Conservation (phyloP, 37 sponge, comb jelly and placozoan species). For the Ephydatia muelleri region DNA sequence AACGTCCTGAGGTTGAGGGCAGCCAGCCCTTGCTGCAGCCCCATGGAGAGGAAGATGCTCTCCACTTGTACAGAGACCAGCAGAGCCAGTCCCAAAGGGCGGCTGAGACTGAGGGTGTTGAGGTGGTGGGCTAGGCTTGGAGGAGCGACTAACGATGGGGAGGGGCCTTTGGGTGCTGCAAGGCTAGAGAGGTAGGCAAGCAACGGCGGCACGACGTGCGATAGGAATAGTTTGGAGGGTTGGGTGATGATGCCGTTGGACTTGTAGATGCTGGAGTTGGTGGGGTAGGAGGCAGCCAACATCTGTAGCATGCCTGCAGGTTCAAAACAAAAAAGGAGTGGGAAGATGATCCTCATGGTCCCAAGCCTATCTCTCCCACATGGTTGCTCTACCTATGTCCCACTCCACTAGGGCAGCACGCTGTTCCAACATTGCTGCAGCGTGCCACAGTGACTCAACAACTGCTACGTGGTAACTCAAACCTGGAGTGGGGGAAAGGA, state of each 20-base stretch:
- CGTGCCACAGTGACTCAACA: slow-evolving; percentile 6
- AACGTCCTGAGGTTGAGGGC: background rate
- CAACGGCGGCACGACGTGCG: background rate
- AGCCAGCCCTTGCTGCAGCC: background rate
- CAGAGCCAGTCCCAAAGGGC: background rate
- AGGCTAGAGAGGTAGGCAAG: background rate
- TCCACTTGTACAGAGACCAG: background rate
- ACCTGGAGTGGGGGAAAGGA: background rate
- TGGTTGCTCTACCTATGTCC: slow-evolving; percentile 11
- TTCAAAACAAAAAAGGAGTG: background rate
- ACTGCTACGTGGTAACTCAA: slow-evolving; percentile 6
- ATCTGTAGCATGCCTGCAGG: background rate
- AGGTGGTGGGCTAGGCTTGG: background rate
- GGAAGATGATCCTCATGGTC: background rate
- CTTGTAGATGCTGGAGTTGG: background rate
- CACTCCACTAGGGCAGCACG: slow-evolving; percentile 6
- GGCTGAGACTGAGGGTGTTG: background rate
- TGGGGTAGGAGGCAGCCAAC: background rate
- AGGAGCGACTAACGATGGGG: background rate
- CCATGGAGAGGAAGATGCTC: background rate
- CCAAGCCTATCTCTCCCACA: background rate
- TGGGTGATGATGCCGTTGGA: background rate
- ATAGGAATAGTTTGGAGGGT: background rate
- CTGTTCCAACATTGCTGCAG: background rate
- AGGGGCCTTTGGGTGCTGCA: background rate